These are phyloP conservation scores for Limnephilus marmoratus DNA, from an alignment of 2,888 invertebrate genomes.

Conservation along the genomic window DNA sequence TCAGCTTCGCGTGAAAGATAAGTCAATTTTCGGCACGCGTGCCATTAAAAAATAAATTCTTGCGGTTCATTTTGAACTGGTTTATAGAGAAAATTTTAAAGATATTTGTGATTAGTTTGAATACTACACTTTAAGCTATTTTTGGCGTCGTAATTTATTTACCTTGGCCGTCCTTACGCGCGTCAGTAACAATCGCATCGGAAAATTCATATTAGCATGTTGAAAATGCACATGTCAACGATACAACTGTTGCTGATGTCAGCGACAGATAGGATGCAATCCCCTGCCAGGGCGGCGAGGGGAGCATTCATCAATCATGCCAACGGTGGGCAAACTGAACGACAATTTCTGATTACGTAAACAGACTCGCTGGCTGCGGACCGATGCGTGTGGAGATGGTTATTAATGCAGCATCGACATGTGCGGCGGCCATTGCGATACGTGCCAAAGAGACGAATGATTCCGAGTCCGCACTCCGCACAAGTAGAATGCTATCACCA, in stretches of 20 bases:
- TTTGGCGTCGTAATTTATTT: no score
- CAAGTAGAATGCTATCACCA: neutral
- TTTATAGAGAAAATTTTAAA: no score
- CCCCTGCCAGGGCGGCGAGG: neutral
- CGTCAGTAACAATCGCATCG: neutral
- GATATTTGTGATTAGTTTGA: no score
- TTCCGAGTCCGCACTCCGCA: no score
- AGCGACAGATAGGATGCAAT: slow-evolving; percentile 1
- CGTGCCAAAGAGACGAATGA: neutral
- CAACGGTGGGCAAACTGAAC: neutral
- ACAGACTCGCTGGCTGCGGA: neutral
- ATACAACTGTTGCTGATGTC: slow-evolving; percentile 12
- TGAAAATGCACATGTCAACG: slow-evolving; percentile 6
- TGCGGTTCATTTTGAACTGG: no score
- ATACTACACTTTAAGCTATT: no score
- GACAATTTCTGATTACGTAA: slow-evolving; percentile 14
- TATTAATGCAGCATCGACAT: slow-evolving; percentile 12
- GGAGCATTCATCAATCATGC: neutral
- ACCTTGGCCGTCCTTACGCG: no score
- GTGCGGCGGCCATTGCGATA: neutral
- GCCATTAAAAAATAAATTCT: no score
- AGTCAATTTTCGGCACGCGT: no score
- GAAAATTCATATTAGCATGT: neutral
- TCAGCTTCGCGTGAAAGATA: no score
- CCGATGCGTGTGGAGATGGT: neutral